Evolutionary conservation across 2,797 vertebrate genomes (phyloP).

Genomic region (Xiphophorus birchmanni): DNA sequence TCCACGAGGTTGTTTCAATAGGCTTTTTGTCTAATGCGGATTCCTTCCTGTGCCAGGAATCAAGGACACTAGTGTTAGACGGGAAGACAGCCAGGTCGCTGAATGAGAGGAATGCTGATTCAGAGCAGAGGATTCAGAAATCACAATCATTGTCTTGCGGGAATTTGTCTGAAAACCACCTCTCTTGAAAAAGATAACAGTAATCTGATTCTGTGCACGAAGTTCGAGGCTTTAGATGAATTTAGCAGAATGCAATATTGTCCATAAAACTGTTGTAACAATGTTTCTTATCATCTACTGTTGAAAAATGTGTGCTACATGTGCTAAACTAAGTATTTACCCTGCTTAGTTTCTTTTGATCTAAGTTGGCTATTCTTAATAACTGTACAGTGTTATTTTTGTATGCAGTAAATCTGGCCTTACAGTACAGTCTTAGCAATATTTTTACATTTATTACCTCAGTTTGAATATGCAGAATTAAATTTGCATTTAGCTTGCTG

Average conservation of each 20-base stretch:
- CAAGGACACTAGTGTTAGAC: constrained; percentile 50
- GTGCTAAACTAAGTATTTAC: not conserved
- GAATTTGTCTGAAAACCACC: constrained; percentile 11
- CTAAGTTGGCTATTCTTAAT: no score
- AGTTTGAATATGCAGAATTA: not conserved
- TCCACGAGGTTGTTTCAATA: constrained; percentile 54
- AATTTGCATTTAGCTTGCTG: not conserved
- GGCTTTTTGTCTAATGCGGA: constrained; percentile 47
- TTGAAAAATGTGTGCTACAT: not conserved
- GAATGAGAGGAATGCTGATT: constrained; percentile 58
- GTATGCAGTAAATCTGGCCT: no score
- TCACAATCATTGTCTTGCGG: constrained; percentile 12
- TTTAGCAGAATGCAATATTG: not conserved
- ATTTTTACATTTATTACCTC: not conserved
- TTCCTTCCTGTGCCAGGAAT: constrained; percentile 50
- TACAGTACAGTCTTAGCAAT: no score
- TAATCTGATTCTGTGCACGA: constrained; percentile 18
- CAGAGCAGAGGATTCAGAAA: constrained; percentile 38
- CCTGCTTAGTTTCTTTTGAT: no score
- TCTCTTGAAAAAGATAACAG: constrained; percentile 24
- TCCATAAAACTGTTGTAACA: not conserved
- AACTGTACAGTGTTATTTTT: no score
- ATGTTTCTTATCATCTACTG: not conserved
- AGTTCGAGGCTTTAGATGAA: constrained; percentile 20
- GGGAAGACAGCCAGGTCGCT: constrained; percentile 31